phyloP scores from a whole-genome alignment of 2,888 invertebrate genomes.

The Orthosia incerta region DNA sequence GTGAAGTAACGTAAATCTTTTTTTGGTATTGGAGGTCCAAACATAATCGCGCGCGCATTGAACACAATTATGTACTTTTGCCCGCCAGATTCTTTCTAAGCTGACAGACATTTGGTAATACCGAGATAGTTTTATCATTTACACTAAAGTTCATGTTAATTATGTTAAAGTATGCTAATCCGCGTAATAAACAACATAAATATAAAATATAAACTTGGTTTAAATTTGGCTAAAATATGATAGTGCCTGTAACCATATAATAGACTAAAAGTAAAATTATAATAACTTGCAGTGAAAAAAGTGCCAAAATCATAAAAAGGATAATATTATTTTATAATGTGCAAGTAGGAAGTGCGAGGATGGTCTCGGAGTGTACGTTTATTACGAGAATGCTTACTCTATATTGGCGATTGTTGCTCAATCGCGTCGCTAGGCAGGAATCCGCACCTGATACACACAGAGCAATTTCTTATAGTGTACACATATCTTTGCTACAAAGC shows the following conservation, averaged over 20 bases:
- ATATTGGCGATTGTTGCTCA: slow-evolving; percentile 89
- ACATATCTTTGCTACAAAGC: slow-evolving; percentile 50
- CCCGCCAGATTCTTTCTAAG: slow-evolving; percentile 31
- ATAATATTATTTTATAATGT: slow-evolving; percentile 51
- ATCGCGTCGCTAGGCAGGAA: slow-evolving; percentile 90
- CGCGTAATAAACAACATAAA: slow-evolving; percentile 36
- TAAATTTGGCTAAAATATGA: slow-evolving; percentile 18
- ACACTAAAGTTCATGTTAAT: neutral
- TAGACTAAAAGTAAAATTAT: slow-evolving; percentile 49
- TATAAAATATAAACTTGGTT: slow-evolving; percentile 16
- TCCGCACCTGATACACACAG: slow-evolving; percentile 89
- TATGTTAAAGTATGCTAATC: slow-evolving; percentile 47
- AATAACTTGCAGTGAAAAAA: slow-evolving; percentile 57
- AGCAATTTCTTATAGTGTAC: slow-evolving; percentile 73
- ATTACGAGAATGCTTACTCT: slow-evolving; percentile 86
- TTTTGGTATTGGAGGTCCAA: slow-evolving; percentile 5
- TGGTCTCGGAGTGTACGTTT: slow-evolving; percentile 67
- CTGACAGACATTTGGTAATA: slow-evolving; percentile 30
- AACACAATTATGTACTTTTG: slow-evolving; percentile 38
- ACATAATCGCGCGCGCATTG: slow-evolving; percentile 54
- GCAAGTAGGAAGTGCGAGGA: slow-evolving; percentile 70
- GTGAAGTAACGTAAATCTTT: slow-evolving; percentile 18
- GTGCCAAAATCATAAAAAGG: slow-evolving; percentile 59
- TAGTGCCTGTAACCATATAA: slow-evolving; percentile 41
- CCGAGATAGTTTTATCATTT: slow-evolving; percentile 27